Base-by-base conservation (phyloP, 2,888 invertebrate genomes). In the Liopterus haemorrhoidalis region DNA sequence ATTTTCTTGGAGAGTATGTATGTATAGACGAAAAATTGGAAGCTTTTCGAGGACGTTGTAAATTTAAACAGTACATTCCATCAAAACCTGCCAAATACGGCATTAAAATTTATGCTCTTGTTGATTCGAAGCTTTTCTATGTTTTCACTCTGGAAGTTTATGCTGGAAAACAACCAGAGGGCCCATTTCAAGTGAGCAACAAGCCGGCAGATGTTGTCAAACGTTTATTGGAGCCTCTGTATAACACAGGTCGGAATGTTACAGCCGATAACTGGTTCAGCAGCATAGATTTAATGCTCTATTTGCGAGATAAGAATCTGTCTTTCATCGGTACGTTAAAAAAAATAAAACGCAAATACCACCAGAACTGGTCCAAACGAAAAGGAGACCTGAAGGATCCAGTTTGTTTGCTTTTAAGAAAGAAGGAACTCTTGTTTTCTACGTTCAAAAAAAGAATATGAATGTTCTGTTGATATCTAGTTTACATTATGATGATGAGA, bases 81-180 rank as follows among this genome's bases (percentile, higher is more conserved):
- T n/a, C n/a, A n/a, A n/a, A n/a, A n/a, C n/a, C n/a, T n/a, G n/a
- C n/a, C n/a, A 31, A 31, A 16, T 35, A 35, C 35, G 35, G 35
- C 14, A 35, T 18, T 19, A 35, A 18, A 18, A 35, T 35, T n/a
- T 35, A 16, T 35, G 35, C 35, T 16, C 35, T 35, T 16, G 37
- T 43, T 24, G 53, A 54, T 46, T 18, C 49, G 6, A 49, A 41
- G 48, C 42, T 54, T 31, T 28, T 38, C 22, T 54, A 54, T 38
- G 44, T 39, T 5, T 31, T 37, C 15, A 54, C 53, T 22, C 3
- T 54, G 19, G 52, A 56, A 49, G 43, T 54, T 22, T 54, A 54
- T 44, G 48, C 49, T 22, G 51, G 55, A 35, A 46, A 49, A 35
- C 55, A 54, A 30, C 50, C 48, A 18, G 46, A 50, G 31, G 52